Evolutionary conservation across 2,888 invertebrate species (phyloP), one percentile per base, ranked within the genome.

Genomic region (Heterodera filipjevi): DNA sequence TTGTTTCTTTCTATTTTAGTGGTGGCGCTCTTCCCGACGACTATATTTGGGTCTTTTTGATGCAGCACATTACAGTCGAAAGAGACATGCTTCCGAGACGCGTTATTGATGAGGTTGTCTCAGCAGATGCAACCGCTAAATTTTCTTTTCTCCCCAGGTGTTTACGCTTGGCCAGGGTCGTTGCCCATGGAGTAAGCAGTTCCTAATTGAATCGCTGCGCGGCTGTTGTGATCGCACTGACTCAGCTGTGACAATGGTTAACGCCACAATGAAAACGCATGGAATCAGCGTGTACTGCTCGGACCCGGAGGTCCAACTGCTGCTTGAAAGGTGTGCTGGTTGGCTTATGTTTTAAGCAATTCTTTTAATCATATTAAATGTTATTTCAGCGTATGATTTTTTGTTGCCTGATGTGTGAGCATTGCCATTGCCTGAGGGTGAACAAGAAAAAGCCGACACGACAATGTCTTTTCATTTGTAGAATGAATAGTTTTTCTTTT

Each of bases 161-260:
- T 75, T 75, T 35, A 30, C 64, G 2, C 3, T 75, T 32, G 75
- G 75, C 32, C 75, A 75, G n/a, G 46, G 59, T 22, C 75, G 46
- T 19, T 75, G 75, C 33, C 75, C 75, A 2, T 75, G 75, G 75
- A 75, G 75, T 64, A 75, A 75, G 32, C 53, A 66, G 19, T 75
- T 75, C 8, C 66, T 75, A 10, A 53, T 75, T 10, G 75, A 75
- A 19, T 49, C 75, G 30, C 22, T 68, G 32, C 75, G 75, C 30
- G 44, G 46, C 35, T 68, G 68, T 35, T 68, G 32, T 33, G 32
- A 68, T 0, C 68, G 8, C 33, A 68, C 19, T 14, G 33, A 68
- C 68, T 16, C 59, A 2, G n/a, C 59, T 10, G 59, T 59, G n/a
- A 59, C 59, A 27, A 59, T 27, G n/a, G 59, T 68, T 8, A 68